Percentiles rank a stretch among this genome's conserved stretches.
phyloP scores from a whole-genome alignment of 2,797 vertebrate genomes.

The Melanogrammus aeglefinus region DNA sequence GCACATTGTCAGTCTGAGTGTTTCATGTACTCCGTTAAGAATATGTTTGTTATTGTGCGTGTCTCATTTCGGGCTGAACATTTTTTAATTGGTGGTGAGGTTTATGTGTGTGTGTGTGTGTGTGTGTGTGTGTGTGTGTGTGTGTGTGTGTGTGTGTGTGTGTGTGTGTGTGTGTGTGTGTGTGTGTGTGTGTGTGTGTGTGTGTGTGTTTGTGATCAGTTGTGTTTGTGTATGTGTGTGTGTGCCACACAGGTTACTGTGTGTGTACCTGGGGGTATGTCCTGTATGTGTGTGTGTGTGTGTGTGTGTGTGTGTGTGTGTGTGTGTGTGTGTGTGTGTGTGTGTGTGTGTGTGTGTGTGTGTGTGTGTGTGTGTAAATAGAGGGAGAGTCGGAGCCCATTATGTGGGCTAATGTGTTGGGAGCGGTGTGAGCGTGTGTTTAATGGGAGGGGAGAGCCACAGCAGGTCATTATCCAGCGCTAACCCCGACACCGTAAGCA shows the following conservation, averaged over 20 bases:
- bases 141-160: neutral
- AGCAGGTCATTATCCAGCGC: neutral
- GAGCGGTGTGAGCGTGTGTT: neutral
- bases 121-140: no score
- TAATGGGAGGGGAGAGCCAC: constrained; percentile 5
- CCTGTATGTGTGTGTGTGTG: neutral
- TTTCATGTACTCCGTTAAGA: neutral
- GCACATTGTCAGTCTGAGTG: neutral
- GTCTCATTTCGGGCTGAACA: neutral
- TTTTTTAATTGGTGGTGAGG: no score
- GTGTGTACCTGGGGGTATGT: no score
- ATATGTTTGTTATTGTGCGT: neutral
- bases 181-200: neutral
- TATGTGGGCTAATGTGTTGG: neutral
- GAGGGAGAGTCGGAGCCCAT: neutral
- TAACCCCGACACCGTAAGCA: neutral
- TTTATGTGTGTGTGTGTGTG: no score
- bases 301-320: neutral
- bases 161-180: neutral
- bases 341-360: neutral
- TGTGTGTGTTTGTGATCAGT: neutral
- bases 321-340: neutral
- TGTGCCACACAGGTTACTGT: neutral
- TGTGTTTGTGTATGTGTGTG: neutral
- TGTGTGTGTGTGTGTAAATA: no score